Base-by-base conservation (phyloP, 2,113 vertebrate genomes). In the Phrynosoma platyrhinos region DNA sequence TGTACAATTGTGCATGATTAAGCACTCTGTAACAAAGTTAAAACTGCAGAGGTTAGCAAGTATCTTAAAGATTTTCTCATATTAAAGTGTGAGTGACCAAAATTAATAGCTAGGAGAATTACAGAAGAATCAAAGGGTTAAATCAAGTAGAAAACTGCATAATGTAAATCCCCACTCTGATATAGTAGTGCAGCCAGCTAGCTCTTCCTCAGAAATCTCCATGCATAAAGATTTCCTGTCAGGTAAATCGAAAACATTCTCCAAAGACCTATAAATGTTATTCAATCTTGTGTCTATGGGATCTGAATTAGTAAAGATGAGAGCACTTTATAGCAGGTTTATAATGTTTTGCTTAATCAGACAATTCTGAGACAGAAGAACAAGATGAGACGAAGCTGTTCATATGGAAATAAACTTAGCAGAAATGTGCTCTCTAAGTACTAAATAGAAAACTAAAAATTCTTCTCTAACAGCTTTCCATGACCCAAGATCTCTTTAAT, bases 181-280 rank as follows among this genome's bases (percentile, higher is more conserved):
- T 87, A 90, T 16, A 77, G 42, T 9, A 77, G 2, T n/a, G 13
- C 32, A 83, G 18, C 25, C 86, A 80, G 9, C 4, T 23, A 66
- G 0, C 53, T 84, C 25, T 52, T 2, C 74, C 40, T 87, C 7
- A 1, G 40, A 9, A 55, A 77, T 14, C 30, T 84, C 40, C 23
- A 10, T 9, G 85, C 53, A 36, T 84, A 66, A 86, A 87, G 40
- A 72, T 47, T 76, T 94, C 4, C 55, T 85, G 21, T 21, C 30
- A 77, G 18, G 82, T 89, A 81, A 80, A 91, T 10, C 71, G 18
- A 8, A 40, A 89, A 90, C 72, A 62, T 80, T 62, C 12, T 58
- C 68, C 81, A 64, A 92, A 86, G 58, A 71, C 0, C 0, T 62
- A 7, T 9, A 75, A 47, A 1, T 4, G 82, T 91, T 81, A 7